phyloP scores from a whole-genome alignment of 2,888 invertebrate species.

The Myopa testacea region DNA sequence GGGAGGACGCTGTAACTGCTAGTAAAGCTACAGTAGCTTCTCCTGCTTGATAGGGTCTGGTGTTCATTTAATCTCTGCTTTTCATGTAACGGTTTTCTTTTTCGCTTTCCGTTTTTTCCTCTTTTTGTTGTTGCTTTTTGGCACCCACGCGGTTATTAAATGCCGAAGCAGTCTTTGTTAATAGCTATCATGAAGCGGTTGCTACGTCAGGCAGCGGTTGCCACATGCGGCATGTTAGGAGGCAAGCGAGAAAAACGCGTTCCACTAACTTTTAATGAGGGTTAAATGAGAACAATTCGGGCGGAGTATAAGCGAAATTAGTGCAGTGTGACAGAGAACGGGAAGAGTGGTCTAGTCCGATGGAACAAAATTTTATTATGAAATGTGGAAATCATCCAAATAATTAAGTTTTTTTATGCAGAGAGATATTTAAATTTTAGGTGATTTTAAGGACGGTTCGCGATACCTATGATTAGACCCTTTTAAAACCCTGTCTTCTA shows the following conservation, averaged over 20 bases:
- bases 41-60: background rate
- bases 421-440: too few species aligned
- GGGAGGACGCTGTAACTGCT: background rate
- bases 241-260: constrained; percentile 19
- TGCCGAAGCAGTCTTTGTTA: constrained; percentile 24
- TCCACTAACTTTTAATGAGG: constrained; percentile 23
- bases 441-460: too few species aligned
- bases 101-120: background rate
- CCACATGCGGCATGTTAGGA: constrained; percentile 24
- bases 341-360: too few species aligned
- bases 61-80: constrained; percentile 14
- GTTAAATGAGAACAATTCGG: constrained; percentile 25
- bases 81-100: background rate
- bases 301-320: too few species aligned
- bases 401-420: too few species aligned
- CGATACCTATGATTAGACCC: too few species aligned
- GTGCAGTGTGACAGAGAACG: too few species aligned
- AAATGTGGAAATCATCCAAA: too few species aligned
- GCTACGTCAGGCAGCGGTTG: background rate
- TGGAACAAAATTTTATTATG: too few species aligned
- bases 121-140: constrained; percentile 12
- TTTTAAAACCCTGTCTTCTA: too few species aligned
- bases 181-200: constrained; percentile 6
- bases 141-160: constrained; percentile 35
- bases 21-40: too few species aligned